phyloP scores from a whole-genome alignment of 1,140 invertebrate genomes.

The Meloidogyne hapla region DNA sequence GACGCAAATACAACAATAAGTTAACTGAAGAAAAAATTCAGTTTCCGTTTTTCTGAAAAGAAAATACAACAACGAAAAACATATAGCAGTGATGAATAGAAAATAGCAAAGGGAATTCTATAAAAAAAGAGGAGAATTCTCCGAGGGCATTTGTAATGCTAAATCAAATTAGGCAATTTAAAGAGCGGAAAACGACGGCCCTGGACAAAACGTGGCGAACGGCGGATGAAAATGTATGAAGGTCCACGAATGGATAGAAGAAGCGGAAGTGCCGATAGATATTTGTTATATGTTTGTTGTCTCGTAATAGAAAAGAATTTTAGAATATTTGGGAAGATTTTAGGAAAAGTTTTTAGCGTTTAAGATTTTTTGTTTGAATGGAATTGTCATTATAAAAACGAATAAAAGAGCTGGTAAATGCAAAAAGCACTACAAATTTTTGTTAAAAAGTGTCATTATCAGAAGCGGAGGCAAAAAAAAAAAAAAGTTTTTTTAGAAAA shows the following conservation, averaged over 20 bases:
- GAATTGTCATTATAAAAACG: neutral
- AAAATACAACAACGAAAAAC: no score
- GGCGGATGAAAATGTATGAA: neutral
- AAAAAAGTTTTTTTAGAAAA: neutral
- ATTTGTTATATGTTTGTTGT: neutral
- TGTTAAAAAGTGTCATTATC: constrained; percentile 1
- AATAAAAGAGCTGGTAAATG: neutral
- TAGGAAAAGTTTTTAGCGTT: neutral
- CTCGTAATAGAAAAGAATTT: neutral
- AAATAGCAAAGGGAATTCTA: neutral
- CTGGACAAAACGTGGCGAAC: neutral
- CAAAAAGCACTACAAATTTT: neutral
- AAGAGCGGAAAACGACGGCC: neutral
- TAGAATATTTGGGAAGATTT: neutral
- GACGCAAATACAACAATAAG: neutral
- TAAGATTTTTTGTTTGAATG: neutral
- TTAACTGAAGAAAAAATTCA: neutral
- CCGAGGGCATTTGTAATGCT: neutral
- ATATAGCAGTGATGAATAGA: neutral
- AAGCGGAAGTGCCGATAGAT: neutral
- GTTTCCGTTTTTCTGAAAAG: neutral
- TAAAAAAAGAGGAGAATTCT: constrained; percentile 3
- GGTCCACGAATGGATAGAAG: neutral
- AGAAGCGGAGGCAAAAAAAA: neutral
- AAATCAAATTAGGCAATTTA: constrained; percentile 32